Conservation (phyloP, 2,113 vertebrate genomes). For the human (Homo sapiens) region GRCh38 chr18:73625501-73626000, state of each 20-base stretch:
- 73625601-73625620: too few relatives aligned
- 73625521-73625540: background rate
- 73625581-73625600: fast-evolving
- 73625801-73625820: background rate
- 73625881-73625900: background rate
- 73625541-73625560: background rate
- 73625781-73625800: background rate
- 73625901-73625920: background rate
- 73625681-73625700: background rate
- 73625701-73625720: too few relatives aligned
- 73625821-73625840: background rate
- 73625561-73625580: background rate
- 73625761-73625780: background rate
- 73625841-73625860: background rate
- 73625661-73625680: too few relatives aligned
- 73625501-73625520: background rate
- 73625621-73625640: fast-evolving
- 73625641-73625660: background rate
- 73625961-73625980: background rate
- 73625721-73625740: background rate
- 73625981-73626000: background rate
- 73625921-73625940: background rate
- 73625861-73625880: background rate
- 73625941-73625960: background rate
- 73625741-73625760: background rate